Base-by-base conservation (phyloP, 37 sponge, comb jelly and placozoan species). In the Halichondria panicea region DNA sequence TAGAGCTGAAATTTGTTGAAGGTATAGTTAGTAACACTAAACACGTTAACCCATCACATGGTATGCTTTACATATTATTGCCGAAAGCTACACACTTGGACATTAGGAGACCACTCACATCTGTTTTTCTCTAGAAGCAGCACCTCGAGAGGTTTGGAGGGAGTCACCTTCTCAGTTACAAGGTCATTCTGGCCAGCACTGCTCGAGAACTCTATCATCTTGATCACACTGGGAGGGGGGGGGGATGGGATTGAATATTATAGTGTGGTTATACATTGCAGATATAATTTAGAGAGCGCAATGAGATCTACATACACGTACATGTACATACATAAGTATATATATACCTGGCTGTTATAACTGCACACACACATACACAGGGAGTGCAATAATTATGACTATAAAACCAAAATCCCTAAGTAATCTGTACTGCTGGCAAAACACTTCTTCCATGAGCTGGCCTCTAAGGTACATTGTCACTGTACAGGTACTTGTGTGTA, bases 61-160 rank as follows among this genome's bases (percentile, higher is more conserved):
- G 7, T 5, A 2, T 34, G 4, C 4, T 34, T 42, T 5, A 8
- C 38, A 3, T 8, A 68, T 3, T 1, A 5, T n/a, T 24, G 28
- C 54, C 2, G 12, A 6, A 45, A 18, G 28, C 42, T 8, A 45
- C 44, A 41, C 45, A 42, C 44, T 27, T 59, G 27, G 25, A 24
- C 11, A 8, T 24, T 59, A 59, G 25, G 7, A 19, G 19, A 18
- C 0, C 7, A 15, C 83, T 40, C 42, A 92, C 92, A 75, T 92
- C 84, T 74, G 53, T 83, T 87, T 53, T 87, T 92, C 71, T 91
- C 91, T 44, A 87, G 45, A 13, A 92, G 44, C 36, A 87, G 56
- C 18, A 87, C 92, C 54, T 92, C 88, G 1, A 92, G 74, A n/a
- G 88, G 84, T 62, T 84, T 87, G 22, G 89, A 79, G 6, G 88